Conservation (phyloP, 1,140 invertebrate species). For the Hyles euphorbiae region DNA sequence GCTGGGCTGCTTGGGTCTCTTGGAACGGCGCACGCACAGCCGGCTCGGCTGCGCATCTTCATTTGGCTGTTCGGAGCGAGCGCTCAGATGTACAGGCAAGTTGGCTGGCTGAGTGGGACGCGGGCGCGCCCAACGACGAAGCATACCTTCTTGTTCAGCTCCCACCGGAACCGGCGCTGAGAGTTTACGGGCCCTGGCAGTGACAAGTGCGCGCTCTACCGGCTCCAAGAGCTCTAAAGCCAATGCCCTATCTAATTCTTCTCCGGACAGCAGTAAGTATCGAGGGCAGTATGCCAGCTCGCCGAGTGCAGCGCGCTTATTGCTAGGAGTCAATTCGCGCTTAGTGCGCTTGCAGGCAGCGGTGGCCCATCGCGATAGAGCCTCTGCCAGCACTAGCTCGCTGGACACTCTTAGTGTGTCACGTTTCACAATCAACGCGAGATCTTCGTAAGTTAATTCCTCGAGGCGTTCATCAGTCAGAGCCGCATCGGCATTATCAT, state of each 20-base stretch:
- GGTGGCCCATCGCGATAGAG: slow-evolving; percentile 80
- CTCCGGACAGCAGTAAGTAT: slow-evolving; percentile 79
- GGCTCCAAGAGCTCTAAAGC: slow-evolving; percentile 58
- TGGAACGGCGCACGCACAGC: slow-evolving; percentile 53
- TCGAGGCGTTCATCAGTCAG: slow-evolving; percentile 80
- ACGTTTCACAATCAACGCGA: slow-evolving; percentile 78
- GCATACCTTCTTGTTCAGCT: slow-evolving; percentile 54
- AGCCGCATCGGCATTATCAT: slow-evolving; percentile 77
- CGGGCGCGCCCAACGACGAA: slow-evolving; percentile 59
- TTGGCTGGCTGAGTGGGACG: slow-evolving; percentile 52
- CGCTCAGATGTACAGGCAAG: slow-evolving; percentile 52
- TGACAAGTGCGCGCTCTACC: slow-evolving; percentile 57
- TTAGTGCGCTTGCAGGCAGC: slow-evolving; percentile 80
- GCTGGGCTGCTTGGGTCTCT: slow-evolving; percentile 58
- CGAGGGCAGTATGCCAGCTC: slow-evolving; percentile 80
- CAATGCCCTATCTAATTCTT: slow-evolving; percentile 75
- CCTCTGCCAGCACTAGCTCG: slow-evolving; percentile 77
- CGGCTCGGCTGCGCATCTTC: slow-evolving; percentile 54
- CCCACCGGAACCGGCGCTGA: slow-evolving; percentile 62
- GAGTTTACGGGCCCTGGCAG: slow-evolving; percentile 51
- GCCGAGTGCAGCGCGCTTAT: slow-evolving; percentile 79
- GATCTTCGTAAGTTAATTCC: slow-evolving; percentile 77
- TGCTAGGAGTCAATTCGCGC: slow-evolving; percentile 77
- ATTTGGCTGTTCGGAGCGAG: slow-evolving; percentile 47
- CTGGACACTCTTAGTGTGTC: slow-evolving; percentile 76